Evolutionary conservation across 2,888 invertebrate genomes (phyloP), one percentile per base, ranked within the genome.

Genomic region (Cylindroiulus punctatus): DNA sequence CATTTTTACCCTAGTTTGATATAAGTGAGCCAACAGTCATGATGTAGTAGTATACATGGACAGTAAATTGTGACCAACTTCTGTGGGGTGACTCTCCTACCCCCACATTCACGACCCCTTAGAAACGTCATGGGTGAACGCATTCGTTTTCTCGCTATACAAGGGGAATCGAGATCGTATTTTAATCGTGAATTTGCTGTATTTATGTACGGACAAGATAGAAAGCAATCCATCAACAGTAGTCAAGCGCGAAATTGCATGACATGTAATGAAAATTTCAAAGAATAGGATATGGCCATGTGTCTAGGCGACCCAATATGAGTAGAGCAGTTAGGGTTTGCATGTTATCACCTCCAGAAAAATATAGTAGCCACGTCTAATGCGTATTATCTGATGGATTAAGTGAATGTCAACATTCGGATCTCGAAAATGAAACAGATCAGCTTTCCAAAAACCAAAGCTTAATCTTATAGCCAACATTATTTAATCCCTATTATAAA

Each of bases 181-280:
- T 76, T 76, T 76, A 76, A 76, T 76, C 76, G 76, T 76, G 76
- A 76, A 76, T 83, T 40, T 83, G 44, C 83, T 42, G 36, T 44
- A 83, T 83, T 83, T 83, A 76, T 76, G 76, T 76, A 76, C 76
- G 30, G 76, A 76, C 83, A 83, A 42, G 83, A 83, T 83, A 44
- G 83, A 83, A 83, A 83, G 83, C 83, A 83, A 83, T 83, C 83
- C 83, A 83, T 83, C 83, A 83, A n/a, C 44, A 42, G 40, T 32
- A 83, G 40, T 83, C 83, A 83, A 83, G 83, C 83, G 83, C 83
- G 83, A 83, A 83, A 83, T 83, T 83, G 44, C 83, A 40, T 44
- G 83, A 83, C 83, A 36, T 83, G 40, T 83, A 83, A 83, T 83
- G 40, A 44, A 83, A 40, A 83, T 76, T 76, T 76, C 30, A 76